Evolutionary conservation across 2,113 vertebrate genomes (phyloP), one percentile per base, ranked within the genome.

Genomic region (Speoplatyrhinus poulsoni): DNA sequence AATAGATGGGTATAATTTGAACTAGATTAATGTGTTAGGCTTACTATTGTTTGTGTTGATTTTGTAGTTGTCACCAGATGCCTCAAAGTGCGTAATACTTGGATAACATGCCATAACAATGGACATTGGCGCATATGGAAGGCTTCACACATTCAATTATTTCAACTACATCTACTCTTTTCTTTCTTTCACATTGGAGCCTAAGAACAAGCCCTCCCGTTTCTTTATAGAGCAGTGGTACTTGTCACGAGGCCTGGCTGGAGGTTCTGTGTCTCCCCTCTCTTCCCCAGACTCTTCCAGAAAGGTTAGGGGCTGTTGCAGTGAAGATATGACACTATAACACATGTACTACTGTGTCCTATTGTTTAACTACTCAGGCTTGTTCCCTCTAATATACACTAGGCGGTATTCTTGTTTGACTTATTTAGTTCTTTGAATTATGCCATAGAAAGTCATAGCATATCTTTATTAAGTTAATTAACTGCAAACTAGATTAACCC

Each of bases 221-320:
- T 96, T 96, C 90, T 94, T 96, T 93, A 88, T 96, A 73, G 94
- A 96, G 89, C 95, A 95, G 89, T 97, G 96, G 96, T 86, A 96
- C 71, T 92, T 92, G 80, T 94, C 94, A 71, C 82, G 88, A 3
- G 73, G 67, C 64, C 48, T 85, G 89, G 87, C 64, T 84, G 92
- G 32, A 15, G 91, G 90, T 70, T 89, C 94, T 3, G 88, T 87
- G 66, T 92, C 92, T 2, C 91, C 93, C 50, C 92, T 93, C 60
- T 93, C 92, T 81, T 93, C 95, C 47, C 87, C 92, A 59, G 93
- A 95, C 72, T 92, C 88, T 17, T 84, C 93, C 71, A 93, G 92
- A 90, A 94, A 99, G 96, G 97, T 98, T 63, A n/a, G 54, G 67
- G 17, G 56, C 62, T 16, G 56, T 13, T 15, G 69, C 36, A 19